Evolutionary conservation across 1,140 invertebrate species (phyloP), one percentile per base, ranked within the genome.

Genomic region (Medauroidea extradentata): DNA sequence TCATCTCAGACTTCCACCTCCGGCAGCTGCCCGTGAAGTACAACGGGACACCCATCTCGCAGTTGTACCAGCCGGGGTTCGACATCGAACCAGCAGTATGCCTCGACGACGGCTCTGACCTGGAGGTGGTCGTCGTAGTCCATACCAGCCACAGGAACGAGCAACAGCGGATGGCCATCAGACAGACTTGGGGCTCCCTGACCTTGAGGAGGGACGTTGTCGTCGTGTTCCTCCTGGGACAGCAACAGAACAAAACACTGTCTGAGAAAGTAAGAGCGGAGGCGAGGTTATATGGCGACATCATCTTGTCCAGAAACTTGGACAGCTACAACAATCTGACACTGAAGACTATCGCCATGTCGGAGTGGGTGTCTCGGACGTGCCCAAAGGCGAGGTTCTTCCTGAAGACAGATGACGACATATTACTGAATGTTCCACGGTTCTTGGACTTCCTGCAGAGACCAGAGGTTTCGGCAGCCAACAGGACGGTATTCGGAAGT

Each of bases 291-390:
- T 92, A 90, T 73, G 83, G 83, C 11, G 90, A 93, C 73, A 74
- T 92, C 14, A 84, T 92, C 61, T 78, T 85, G 11, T 90, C 88
- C 2, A 83, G 85, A 57, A 93, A 89, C 63, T 67, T 90, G 34
- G 92, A 95, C 73, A 86, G 89, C 0, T 95, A 95, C 69, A 84
- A 88, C 46, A 94, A 95, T 74, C 79, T 94, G 21, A 94, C 92
- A 2, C 75, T 94, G 1, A 94, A 94, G 76, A 91, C 89, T 4
- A 83, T 94, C 27, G 91, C 90, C 9, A 87, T 88, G 69, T 73
- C 94, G 46, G 90, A 94, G 71, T 93, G 90, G 91, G 81, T 86
- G 0, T 83, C 87, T 67, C 84, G 79, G 49, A 88, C 90, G 67
- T 95, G 91, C 71, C 81, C 85, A 13, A 79, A 81, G 53, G 87